Conservation (phyloP, 1,140 invertebrate species). For the Psix sp. region DNA sequence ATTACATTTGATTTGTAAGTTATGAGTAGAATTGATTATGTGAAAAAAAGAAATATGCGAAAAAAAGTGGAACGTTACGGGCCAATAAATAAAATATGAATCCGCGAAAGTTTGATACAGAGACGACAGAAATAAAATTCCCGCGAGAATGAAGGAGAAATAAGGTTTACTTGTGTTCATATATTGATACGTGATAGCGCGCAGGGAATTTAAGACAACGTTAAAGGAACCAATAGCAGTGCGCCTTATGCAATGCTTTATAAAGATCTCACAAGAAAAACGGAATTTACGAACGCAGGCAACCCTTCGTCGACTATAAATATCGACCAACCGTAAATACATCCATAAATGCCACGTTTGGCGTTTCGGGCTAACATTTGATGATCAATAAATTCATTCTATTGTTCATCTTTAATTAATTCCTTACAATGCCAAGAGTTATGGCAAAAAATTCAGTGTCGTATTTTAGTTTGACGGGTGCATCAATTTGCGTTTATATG, state of each 20-base stretch:
- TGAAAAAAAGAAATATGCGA: conserved; percentile 34
- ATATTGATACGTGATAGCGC: conserved; percentile 47
- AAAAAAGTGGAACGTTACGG: too few species aligned
- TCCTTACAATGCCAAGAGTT: conserved; percentile 1
- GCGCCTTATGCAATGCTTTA: conserved; percentile 55
- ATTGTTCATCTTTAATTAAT: conserved; percentile 41
- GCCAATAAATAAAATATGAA: conserved; percentile 49
- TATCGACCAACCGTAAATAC: conserved; percentile 53
- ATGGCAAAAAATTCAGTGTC: conserved; percentile 7
- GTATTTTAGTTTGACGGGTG: conserved; percentile 4
- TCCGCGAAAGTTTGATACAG: conserved; percentile 36
- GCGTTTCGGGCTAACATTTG: conserved; percentile 43
- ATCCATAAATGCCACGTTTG: conserved; percentile 56
- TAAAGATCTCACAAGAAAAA: conserved; percentile 58
- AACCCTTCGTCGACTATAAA: conserved; percentile 59
- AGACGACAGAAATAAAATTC: conserved; percentile 52
- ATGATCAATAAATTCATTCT: conserved; percentile 36
- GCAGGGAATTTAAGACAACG: conserved; percentile 39
- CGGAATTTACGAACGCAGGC: conserved; percentile 57
- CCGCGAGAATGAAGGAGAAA: conserved; percentile 37
- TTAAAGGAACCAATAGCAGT: conserved; percentile 33
- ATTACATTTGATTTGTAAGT: too few species aligned
- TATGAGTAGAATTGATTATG: neutral
- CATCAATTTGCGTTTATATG: conserved; percentile 12
- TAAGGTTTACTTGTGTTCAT: conserved; percentile 49